A percentile compares a stretch with the other conserved stretches of the same genome.
Evolutionary conservation across 23 tunicate species (phyloP).

Genomic region (Halocynthia roretzi): DNA sequence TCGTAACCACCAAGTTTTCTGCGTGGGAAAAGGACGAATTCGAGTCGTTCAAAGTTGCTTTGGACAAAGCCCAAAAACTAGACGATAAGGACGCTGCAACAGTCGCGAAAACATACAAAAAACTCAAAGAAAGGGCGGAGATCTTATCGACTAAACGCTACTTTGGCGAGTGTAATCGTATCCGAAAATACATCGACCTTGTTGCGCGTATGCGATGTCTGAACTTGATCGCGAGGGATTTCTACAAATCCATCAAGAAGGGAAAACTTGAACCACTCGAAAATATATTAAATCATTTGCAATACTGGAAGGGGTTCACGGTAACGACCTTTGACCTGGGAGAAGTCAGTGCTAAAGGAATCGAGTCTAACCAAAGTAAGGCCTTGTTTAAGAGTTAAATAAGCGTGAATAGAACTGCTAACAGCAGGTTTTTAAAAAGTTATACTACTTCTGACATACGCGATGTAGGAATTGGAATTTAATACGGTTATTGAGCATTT

Average conservation of each 20-base stretch:
- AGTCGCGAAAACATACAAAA: slow-evolving; percentile 75
- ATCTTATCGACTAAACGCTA: slow-evolving; percentile 64
- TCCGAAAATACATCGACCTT: slow-evolving; percentile 78
- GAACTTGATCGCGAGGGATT: slow-evolving; percentile 84
- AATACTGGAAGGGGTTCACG: slow-evolving; percentile 87
- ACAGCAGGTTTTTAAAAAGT: no score
- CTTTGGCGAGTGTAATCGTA: slow-evolving; percentile 76
- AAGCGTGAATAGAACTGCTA: no score
- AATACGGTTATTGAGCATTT: no score
- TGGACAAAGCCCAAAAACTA: slow-evolving; percentile 83
- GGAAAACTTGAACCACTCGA: slow-evolving; percentile 79
- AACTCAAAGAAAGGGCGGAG: slow-evolving; percentile 75
- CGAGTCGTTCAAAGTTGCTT: slow-evolving; percentile 74
- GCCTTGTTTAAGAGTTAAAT: no score
- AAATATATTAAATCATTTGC: slow-evolving; percentile 45
- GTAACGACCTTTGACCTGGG: slow-evolving; percentile 61
- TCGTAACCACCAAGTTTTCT: slow-evolving; percentile 81
- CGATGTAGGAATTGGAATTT: no score
- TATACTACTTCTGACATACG: no score
- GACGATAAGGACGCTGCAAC: slow-evolving; percentile 71
- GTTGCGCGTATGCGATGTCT: slow-evolving; percentile 73
- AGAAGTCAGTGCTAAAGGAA: slow-evolving; percentile 70
- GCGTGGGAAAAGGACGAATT: slow-evolving; percentile 96
- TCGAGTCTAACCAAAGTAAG: slow-evolving; percentile 45
- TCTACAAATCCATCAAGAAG: slow-evolving; percentile 82